phyloP scores from a whole-genome alignment of 2,113 vertebrate genomes.

The Pollimyrus isidori region DNA sequence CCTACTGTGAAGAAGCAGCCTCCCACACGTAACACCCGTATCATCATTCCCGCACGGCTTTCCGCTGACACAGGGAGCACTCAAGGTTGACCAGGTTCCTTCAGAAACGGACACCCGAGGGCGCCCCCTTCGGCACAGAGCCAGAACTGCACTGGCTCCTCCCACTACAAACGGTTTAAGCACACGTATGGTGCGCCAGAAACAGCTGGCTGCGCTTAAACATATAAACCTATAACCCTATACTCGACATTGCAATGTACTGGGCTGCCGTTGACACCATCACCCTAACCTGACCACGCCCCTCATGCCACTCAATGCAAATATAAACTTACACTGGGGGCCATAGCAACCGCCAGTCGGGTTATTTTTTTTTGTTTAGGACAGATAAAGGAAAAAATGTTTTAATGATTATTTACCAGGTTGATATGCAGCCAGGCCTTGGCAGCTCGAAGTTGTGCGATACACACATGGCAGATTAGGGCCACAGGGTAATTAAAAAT shows the following conservation, averaged over 20 bases:
- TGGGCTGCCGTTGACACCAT: not conserved
- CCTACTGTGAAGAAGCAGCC: conserved; percentile 16
- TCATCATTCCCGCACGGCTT: conserved; percentile 15
- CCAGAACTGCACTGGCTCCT: not conserved
- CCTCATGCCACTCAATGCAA: not conserved
- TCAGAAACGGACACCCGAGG: not conserved
- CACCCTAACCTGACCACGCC: not conserved
- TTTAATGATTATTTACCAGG: not conserved
- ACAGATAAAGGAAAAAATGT: not conserved
- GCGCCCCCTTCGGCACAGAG: not conserved
- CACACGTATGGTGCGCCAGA: not conserved
- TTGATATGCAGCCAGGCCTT: not conserved
- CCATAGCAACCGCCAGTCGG: not conserved
- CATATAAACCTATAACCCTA: too few relatives aligned
- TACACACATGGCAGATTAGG: not conserved
- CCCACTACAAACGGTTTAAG: not conserved
- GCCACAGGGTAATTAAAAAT: not conserved
- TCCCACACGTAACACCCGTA: conserved; percentile 27
- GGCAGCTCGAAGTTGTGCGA: not conserved
- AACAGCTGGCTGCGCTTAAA: not conserved
- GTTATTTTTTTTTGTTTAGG: not conserved
- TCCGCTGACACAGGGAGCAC: conserved; percentile 27
- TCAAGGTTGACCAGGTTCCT: not conserved
- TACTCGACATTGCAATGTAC: not conserved
- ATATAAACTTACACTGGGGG: not conserved